A percentile compares a stretch with the other conserved stretches of the same genome.
Conservation (phyloP, 2,888 invertebrate species). For the Drosophila fulvimacula region DNA sequence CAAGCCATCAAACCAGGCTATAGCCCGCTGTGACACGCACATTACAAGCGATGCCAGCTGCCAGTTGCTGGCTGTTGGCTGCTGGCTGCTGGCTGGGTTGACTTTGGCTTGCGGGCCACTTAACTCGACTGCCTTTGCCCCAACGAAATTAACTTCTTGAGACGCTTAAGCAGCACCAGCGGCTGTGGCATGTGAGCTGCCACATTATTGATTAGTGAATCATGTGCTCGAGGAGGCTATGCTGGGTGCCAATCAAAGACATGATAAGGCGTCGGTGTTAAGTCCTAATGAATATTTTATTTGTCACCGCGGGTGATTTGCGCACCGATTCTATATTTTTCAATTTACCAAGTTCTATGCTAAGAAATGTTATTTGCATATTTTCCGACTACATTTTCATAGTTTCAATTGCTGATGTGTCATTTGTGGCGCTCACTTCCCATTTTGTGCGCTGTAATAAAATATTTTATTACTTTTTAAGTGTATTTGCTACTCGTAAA, state of each 20-base stretch:
- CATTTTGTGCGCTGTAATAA: constrained; percentile 66
- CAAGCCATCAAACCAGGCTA: constrained; percentile 4
- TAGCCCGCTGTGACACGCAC: constrained; percentile 65
- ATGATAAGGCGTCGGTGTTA: constrained; percentile 42
- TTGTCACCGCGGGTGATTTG: constrained; percentile 5
- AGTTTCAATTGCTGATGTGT: constrained; percentile 20
- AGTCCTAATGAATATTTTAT: constrained; percentile 62
- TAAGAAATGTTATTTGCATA: constrained; percentile 30
- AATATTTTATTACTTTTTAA: constrained; percentile 80
- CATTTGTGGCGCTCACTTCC: constrained; percentile 33
- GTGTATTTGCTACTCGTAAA: constrained; percentile 72
- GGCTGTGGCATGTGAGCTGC: constrained; percentile 38
- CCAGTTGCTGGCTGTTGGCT: constrained; percentile 3
- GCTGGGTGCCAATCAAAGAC: constrained; percentile 52
- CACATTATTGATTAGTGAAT: constrained; percentile 70
- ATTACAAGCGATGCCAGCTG: constrained; percentile 44
- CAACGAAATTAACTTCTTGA: constrained; percentile 65
- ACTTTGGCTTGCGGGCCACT: constrained; percentile 46
- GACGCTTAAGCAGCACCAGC: constrained; percentile 24
- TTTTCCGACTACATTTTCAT: constrained; percentile 29
- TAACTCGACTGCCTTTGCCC: constrained; percentile 17
- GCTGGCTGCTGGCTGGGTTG: constrained; percentile 18
- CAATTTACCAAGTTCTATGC: constrained; percentile 17
- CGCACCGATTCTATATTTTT: constrained; percentile 13
- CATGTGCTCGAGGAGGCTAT: constrained; percentile 26